A percentile compares a stretch with the other conserved stretches of the same genome.
phyloP scores from a whole-genome alignment of 2,113 vertebrate species.

The Talpa occidentalis region DNA sequence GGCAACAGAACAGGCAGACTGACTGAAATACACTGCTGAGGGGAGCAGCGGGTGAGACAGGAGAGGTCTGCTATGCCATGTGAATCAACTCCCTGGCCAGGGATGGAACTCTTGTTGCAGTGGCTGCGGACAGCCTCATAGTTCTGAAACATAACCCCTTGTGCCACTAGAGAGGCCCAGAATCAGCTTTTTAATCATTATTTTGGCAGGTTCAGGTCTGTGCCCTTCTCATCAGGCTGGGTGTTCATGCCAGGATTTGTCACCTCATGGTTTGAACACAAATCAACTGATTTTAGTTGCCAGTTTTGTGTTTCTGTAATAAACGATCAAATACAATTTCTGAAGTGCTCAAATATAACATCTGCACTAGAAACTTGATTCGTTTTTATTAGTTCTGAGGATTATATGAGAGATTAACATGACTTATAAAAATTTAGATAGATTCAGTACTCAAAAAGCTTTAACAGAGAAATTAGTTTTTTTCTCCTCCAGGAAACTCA shows the following conservation, averaged over 20 bases:
- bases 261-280: not conserved
- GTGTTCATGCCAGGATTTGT: not conserved
- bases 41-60: too few relatives aligned
- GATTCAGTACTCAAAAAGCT: not conserved
- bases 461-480: not conserved
- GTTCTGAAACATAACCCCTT: too few relatives aligned
- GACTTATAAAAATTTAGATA: not conserved
- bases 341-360: not conserved
- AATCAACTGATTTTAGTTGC: not conserved
- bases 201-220: not conserved
- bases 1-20: too few relatives aligned
- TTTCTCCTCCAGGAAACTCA: not conserved
- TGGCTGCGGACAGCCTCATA: too few relatives aligned
- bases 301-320: not conserved
- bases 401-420: not conserved
- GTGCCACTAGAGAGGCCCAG: too few relatives aligned
- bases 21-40: too few relatives aligned
- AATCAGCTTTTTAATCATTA: not conserved
- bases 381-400: not conserved
- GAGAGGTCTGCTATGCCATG: too few relatives aligned
- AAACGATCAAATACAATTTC: not conserved
- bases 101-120: too few relatives aligned
- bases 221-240: not conserved
- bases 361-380: not conserved
- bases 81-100: too few relatives aligned